A percentile compares a stretch with the other conserved stretches of the same genome.
Evolutionary conservation across 2,888 invertebrate genomes (phyloP).

Genomic region (Eurois occulta): DNA sequence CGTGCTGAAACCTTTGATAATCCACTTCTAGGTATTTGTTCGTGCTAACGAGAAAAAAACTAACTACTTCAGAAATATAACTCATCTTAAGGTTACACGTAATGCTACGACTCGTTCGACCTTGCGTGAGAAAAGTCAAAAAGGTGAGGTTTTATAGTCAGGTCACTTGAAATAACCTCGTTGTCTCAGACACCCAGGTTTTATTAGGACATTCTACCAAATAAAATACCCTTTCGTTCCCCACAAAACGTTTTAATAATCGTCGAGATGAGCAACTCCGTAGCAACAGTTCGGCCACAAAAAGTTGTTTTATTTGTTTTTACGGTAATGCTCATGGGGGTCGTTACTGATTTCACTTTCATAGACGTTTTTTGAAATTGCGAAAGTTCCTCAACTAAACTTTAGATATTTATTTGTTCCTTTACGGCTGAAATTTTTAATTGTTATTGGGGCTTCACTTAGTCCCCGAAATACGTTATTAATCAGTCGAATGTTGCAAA

Average conservation of each 20-base stretch:
- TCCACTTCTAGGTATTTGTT: conserved; percentile 33
- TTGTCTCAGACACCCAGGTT: conserved; percentile 36
- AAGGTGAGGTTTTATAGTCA: conserved; percentile 46
- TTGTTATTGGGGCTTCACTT: not conserved
- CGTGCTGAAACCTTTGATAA: conserved; percentile 33
- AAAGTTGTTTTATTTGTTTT: conserved; percentile 56
- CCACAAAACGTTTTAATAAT: conserved; percentile 45
- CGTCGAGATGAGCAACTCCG: conserved; percentile 48
- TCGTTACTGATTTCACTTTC: conserved; percentile 57
- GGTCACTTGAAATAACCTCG: conserved; percentile 31
- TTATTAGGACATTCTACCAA: conserved; percentile 32
- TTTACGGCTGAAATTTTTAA: conserved; percentile 37
- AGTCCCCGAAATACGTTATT: not conserved
- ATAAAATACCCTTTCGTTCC: conserved; percentile 30
- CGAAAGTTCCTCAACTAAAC: conserved; percentile 35
- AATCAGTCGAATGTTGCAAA: not conserved
- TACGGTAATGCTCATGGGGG: conserved; percentile 45
- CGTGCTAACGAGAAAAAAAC: conserved; percentile 36
- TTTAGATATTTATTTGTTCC: conserved; percentile 46
- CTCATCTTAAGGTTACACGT: conserved; percentile 50
- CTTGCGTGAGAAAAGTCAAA: conserved; percentile 59
- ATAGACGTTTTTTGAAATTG: conserved; percentile 42
- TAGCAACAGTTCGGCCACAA: conserved; percentile 52
- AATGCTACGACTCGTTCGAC: conserved; percentile 45
- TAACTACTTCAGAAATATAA: conserved; percentile 35